Conservation (phyloP, 2,797 vertebrate species). For the Mastacembelus armatus region DNA sequence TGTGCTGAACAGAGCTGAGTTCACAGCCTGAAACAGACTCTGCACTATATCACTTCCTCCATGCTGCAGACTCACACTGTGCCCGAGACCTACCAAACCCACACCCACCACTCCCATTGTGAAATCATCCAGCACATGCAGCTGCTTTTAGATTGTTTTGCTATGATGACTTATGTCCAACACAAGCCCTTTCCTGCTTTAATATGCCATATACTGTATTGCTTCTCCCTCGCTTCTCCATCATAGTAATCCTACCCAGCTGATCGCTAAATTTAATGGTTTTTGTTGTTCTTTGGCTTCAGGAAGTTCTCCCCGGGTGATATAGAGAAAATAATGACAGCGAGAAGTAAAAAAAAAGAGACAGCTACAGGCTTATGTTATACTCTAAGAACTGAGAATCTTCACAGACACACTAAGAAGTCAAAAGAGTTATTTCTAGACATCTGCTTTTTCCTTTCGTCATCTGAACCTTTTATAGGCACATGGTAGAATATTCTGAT, state of each 20-base stretch:
- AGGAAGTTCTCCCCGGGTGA: constrained; percentile 13
- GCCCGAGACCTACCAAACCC: constrained; percentile 19
- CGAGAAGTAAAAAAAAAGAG: constrained; percentile 7
- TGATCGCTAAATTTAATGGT: constrained; percentile 6
- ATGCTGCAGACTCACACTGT: constrained; percentile 40
- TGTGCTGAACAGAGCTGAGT: constrained; percentile 51
- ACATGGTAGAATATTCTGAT: constrained; percentile 1
- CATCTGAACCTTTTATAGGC: constrained; percentile 4
- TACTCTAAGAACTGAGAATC: too few relatives aligned
- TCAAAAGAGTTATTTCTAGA: constrained; percentile 65
- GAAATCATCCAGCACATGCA: constrained; percentile 44
- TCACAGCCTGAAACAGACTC: constrained; percentile 74
- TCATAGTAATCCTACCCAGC: constrained; percentile 11
- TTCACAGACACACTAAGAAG: too few relatives aligned
- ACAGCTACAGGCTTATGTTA: not conserved
- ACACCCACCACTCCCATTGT: constrained; percentile 60
- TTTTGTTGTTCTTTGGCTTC: constrained; percentile 21
- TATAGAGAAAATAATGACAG: constrained; percentile 30
- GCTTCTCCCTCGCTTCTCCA: constrained; percentile 6
- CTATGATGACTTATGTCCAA: not conserved
- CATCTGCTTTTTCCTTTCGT: constrained; percentile 22
- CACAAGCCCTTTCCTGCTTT: constrained; percentile 1
- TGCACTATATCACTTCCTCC: constrained; percentile 73
- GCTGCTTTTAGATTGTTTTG: constrained; percentile 3
- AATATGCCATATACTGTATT: constrained; percentile 1